These are phyloP conservation scores for Urocitellus parryii DNA, from an alignment of 2,113 vertebrate species.

Conservation along the genomic window DNA sequence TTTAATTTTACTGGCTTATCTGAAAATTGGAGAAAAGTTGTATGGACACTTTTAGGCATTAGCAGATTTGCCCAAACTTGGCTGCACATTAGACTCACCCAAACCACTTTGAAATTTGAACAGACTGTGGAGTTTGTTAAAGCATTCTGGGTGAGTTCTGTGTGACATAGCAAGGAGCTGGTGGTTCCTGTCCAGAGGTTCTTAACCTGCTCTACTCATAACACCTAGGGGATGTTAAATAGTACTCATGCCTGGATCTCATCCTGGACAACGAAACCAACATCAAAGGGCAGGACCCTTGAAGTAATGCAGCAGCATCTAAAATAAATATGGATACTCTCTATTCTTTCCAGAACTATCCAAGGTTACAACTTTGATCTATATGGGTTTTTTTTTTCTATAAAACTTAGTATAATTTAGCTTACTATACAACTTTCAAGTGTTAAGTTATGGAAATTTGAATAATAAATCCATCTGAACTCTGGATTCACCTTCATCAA, in stretches of 20 bases:
- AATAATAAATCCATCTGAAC: neutral
- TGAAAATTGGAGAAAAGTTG: neutral
- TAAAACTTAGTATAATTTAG: neutral
- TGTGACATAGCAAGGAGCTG: neutral
- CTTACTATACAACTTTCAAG: neutral
- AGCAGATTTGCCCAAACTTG: neutral
- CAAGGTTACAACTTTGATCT: neutral
- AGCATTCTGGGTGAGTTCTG: neutral
- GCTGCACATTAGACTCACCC: neutral
- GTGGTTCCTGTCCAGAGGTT: neutral
- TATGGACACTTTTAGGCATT: neutral
- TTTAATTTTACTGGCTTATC: neutral
- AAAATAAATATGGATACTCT: neutral
- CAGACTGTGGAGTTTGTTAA: neutral
- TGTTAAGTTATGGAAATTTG: neutral
- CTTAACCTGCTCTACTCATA: neutral
- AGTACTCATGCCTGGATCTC: neutral
- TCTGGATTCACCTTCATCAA: neutral
- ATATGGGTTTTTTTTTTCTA: neutral
- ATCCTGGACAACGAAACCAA: neutral
- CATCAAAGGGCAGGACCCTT: neutral
- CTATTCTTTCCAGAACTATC: neutral
- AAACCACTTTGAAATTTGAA: neutral
- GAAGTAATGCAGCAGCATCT: neutral
- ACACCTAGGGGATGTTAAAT: neutral